Base-by-base conservation (phyloP, 2,888 invertebrate species). In the Drosophila kuntzei region DNA sequence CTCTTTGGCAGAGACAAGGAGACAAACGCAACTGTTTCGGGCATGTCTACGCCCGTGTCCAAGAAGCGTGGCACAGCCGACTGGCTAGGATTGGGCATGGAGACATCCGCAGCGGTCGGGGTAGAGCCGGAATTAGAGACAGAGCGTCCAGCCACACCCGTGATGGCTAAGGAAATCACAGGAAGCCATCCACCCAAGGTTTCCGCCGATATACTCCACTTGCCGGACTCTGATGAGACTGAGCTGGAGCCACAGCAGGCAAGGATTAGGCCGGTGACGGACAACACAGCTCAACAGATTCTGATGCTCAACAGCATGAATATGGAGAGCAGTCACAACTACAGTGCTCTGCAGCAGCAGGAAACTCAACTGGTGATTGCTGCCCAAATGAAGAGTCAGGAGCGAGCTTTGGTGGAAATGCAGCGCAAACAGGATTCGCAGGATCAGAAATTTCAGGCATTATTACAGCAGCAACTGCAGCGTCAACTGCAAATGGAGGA, bases 401-500 rank as follows among this genome's bases (percentile, higher is more conserved):
- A 92, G 68, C 67, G 71, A 0, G 88, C 90, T 0, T 65, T 92
- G 14, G 36, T 90, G 9, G 91, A 92, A 36, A 92, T 92, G 92
- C 92, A 92, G 69, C 85, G 81, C 9, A 89, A 89, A 7, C 92
- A 92, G 65, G 90, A 91, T 14, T 57, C 89, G 5, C 92, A 92
- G 61, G 92, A 92, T 51, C 67, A 62, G 0, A 91, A 90, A 65
- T 92, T 92, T 49, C 91, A 91, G 61, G 68, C 83, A 0, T 65
- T 92, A 0, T 60, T 92, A 2, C 90, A 92, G 27, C 92, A 92
- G 36, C 92, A 92, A 65, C 50, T 92, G 22, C 76, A 87, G 16
- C 88, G 92, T 1, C 92, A 92, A 57, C 89, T 86, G 50, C 90
- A 91, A 68, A 74, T 92, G 66, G 92, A 92, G 76, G 90, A 90